These are phyloP conservation scores for Caenorhabditis macrosperma DNA, from an alignment of 2,888 invertebrate species.

Conservation along the genomic window DNA sequence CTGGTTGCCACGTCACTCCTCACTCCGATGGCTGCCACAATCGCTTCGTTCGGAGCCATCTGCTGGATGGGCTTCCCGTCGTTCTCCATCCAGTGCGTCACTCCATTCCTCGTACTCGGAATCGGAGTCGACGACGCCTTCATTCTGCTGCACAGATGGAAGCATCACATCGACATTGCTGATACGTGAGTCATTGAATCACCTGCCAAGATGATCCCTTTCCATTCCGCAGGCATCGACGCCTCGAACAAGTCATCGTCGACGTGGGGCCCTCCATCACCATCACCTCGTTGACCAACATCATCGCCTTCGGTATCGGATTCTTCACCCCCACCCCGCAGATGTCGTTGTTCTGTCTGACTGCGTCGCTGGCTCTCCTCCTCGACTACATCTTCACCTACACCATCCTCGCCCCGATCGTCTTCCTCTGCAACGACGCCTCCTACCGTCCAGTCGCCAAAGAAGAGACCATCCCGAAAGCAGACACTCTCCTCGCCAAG, in stretches of 20 bases:
- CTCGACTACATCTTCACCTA: constrained; percentile 79
- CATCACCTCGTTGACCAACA: constrained; percentile 79
- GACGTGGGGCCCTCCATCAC: constrained; percentile 79
- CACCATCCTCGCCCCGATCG: constrained; percentile 71
- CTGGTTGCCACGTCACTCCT: constrained; percentile 67
- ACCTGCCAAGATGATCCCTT: neutral
- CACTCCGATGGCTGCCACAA: constrained; percentile 74
- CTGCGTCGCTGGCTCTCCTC: constrained; percentile 77
- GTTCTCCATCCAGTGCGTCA: constrained; percentile 79
- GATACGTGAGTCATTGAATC: constrained; percentile 37
- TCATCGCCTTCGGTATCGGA: constrained; percentile 79
- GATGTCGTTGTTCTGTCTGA: constrained; percentile 78
- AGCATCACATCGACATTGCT: constrained; percentile 59
- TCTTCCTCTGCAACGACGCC: constrained; percentile 62
- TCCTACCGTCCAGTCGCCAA: constrained; percentile 31
- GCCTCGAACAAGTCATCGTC: constrained; percentile 71
- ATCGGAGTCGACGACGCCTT: constrained; percentile 80
- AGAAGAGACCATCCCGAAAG: constrained; percentile 18
- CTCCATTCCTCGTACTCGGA: constrained; percentile 77
- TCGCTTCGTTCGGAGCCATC: constrained; percentile 75
- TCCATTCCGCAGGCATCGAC: constrained; percentile 21
- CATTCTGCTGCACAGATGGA: constrained; percentile 78
- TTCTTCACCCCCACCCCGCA: constrained; percentile 79
- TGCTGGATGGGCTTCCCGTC: constrained; percentile 71
- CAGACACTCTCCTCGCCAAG: constrained; percentile 34